phyloP scores from a whole-genome alignment of 1,140 invertebrate genomes.

The Chionoecetes opilio region DNA sequence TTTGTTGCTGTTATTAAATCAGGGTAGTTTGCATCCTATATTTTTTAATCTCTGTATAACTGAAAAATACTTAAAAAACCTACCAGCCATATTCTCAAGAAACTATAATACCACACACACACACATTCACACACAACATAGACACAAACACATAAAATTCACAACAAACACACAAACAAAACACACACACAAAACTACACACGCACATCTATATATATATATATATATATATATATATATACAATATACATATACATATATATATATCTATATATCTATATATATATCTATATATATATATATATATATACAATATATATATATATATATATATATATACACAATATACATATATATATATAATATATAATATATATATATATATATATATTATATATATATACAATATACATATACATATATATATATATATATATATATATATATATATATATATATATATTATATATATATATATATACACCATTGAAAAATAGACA shows the following conservation, averaged over 20 bases:
- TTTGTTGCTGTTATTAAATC: neutral
- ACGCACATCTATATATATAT: slow-evolving; percentile 43
- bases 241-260: slow-evolving; percentile 43
- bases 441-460: slow-evolving; percentile 60
- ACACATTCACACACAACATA: neutral
- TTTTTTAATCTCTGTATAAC: neutral
- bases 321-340: too few species aligned
- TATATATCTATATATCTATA: neutral
- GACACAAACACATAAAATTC: slow-evolving; percentile 31
- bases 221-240: slow-evolving; percentile 55
- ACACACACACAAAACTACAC: neutral
- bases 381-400: too few species aligned
- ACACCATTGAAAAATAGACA: neutral
- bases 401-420: slow-evolving; percentile 29
- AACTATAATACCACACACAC: slow-evolving; percentile 13
- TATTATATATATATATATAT: slow-evolving; percentile 61
- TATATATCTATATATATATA: neutral
- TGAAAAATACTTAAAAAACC: neutral
- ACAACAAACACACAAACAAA: slow-evolving; percentile 20
- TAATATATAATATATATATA: too few species aligned
- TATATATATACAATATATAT: neutral
- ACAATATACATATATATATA: too few species aligned
- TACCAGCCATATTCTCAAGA: neutral
- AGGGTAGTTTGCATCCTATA: neutral
- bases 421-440: slow-evolving; percentile 44